Evolutionary conservation across 2,888 invertebrate genomes (phyloP), one percentile per base, ranked within the genome.

Genomic region (Helicoverpa assulta): DNA sequence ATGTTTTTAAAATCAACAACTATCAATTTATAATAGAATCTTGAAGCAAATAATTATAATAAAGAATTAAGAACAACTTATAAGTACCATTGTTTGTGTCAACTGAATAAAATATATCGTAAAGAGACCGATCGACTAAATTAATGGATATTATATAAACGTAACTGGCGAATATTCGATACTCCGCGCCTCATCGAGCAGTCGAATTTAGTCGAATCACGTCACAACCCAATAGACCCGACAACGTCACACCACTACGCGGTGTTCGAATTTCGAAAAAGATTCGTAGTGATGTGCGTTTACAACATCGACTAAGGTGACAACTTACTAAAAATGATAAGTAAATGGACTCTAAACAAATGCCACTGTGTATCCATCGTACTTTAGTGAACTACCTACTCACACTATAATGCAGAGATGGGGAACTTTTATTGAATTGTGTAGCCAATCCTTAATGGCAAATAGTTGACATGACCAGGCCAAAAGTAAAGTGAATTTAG

Each of bases 11-110:
- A 79, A 77, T 78, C 76, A 83, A 81, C 75, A 82, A 82, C 80
- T 80, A 83, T 80, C 73, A 80, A 72, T 79, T 79, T 79, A 76
- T 73, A 76, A 78, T 83, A 84, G 84, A 83, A 84, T 84, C 80
- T 83, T 83, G 84, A 83, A 82, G 84, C 82, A 82, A 84, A 84
- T 80, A 78, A 81, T 81, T 72, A 83, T 80, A 71, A 70, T 78
- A 76, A 80, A 78, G 78, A 78, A 82, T 80, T 83, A 83, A 83
- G 83, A 84, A 83, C 83, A 80, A 84, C 82, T 83, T 83, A 84
- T 83, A 83, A 83, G 83, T 83, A 83, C 83, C 72, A 70, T 80
- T 84, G 67, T 76, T 82, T 82, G 76, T 77, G 80, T 83, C 80
- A 82, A 82, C 80, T 78, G 80, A 77, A 75, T 76, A 69, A 70